phyloP scores from a whole-genome alignment of 1,140 invertebrate species.

The Micrasema longulum region DNA sequence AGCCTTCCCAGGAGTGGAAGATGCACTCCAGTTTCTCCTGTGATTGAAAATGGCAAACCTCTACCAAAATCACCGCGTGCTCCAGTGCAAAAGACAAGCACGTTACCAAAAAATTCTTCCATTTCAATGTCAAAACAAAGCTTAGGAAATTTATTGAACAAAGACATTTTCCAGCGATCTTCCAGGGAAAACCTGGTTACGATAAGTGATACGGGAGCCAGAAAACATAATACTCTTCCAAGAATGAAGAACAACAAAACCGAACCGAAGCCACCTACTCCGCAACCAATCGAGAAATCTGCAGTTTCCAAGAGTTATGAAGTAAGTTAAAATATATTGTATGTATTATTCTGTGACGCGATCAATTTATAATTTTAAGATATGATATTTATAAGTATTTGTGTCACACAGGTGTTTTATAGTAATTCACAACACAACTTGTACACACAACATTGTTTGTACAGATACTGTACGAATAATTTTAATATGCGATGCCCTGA shows the following conservation, averaged over 20 bases:
- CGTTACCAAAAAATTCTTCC: constrained; percentile 31
- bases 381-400: too few relatives aligned
- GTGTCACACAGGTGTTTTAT: too few relatives aligned
- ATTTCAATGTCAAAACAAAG: constrained; percentile 63
- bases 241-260: constrained; percentile 59
- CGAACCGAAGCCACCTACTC: constrained; percentile 55
- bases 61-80: constrained; percentile 38
- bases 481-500: too few relatives aligned
- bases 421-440: too few relatives aligned
- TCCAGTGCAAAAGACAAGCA: constrained; percentile 27
- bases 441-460: too few relatives aligned
- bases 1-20: constrained; percentile 51
- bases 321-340: constrained; percentile 48
- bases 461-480: too few relatives aligned
- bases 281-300: constrained; percentile 50
- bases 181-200: constrained; percentile 62
- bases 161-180: constrained; percentile 59
- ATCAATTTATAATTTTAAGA: background rate
- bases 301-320: constrained; percentile 44
- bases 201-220: constrained; percentile 58
- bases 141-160: constrained; percentile 61
- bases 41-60: constrained; percentile 41
- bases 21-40: constrained; percentile 45
- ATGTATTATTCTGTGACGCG: background rate
- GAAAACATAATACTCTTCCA: constrained; percentile 64